These are phyloP conservation scores for Pyrgus malvae DNA, from an alignment of 2,888 invertebrate species.

Conservation along the genomic window DNA sequence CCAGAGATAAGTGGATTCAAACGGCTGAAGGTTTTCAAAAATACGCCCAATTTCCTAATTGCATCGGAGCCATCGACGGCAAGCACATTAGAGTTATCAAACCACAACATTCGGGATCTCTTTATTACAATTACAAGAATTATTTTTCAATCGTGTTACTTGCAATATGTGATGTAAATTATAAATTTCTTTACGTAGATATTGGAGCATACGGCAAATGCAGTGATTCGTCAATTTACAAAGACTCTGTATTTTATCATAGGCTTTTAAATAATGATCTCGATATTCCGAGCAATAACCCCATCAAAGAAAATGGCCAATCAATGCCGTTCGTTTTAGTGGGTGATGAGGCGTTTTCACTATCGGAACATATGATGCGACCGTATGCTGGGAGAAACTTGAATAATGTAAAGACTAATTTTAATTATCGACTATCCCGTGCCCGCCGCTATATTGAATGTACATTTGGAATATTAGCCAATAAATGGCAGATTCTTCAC, in stretches of 20 bases:
- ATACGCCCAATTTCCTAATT: slow-evolving; percentile 36
- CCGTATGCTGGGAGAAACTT: slow-evolving; percentile 7
- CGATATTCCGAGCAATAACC: slow-evolving; percentile 25
- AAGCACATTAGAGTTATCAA: slow-evolving; percentile 37
- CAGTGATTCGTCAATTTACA: slow-evolving; percentile 31
- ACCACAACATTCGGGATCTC: slow-evolving; percentile 34
- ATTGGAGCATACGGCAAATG: slow-evolving; percentile 36
- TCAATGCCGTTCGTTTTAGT: slow-evolving; percentile 10
- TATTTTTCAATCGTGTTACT: slow-evolving; percentile 36
- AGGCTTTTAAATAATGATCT: slow-evolving; percentile 24
- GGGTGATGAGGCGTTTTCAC: slow-evolving; percentile 5
- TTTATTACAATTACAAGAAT: slow-evolving; percentile 36
- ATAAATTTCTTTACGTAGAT: slow-evolving; percentile 33
- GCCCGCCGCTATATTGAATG: slow-evolving; percentile 26
- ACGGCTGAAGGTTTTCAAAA: slow-evolving; percentile 33
- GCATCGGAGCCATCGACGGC: slow-evolving; percentile 36
- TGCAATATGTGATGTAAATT: slow-evolving; percentile 34
- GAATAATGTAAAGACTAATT: slow-evolving; percentile 12
- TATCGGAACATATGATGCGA: slow-evolving; percentile 6
- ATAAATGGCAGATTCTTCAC: slow-evolving; percentile 32
- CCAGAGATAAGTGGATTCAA: slow-evolving; percentile 35
- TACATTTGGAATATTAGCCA: slow-evolving; percentile 25
- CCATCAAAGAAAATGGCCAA: slow-evolving; percentile 25
- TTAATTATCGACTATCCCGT: slow-evolving; percentile 17
- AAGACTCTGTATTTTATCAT: slow-evolving; percentile 23